phyloP scores from a whole-genome alignment of 2,888 invertebrate genomes.

The Drosophila anceps region DNA sequence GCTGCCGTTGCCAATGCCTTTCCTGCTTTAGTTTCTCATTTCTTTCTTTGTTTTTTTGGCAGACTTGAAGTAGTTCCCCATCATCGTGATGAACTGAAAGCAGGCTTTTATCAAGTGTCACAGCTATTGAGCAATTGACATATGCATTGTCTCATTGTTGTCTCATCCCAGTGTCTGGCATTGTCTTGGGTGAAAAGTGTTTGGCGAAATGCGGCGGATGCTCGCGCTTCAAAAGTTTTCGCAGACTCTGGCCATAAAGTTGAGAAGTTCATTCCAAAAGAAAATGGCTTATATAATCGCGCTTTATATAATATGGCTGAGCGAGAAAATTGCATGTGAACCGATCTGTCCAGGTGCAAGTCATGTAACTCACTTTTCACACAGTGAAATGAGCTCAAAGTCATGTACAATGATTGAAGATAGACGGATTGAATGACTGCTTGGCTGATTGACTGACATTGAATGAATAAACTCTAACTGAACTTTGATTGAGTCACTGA shows the following conservation, averaged over 20 bases:
- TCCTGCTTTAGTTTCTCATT: constrained; percentile 5
- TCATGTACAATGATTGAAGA: background rate
- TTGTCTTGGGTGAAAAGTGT: constrained; percentile 13
- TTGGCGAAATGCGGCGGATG: constrained; percentile 3
- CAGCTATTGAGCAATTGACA: constrained; percentile 36
- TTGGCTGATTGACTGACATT: background rate
- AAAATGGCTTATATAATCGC: constrained; percentile 6
- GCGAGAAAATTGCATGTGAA: background rate
- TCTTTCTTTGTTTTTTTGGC: background rate
- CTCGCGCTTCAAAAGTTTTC: constrained; percentile 1
- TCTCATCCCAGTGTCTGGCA: background rate
- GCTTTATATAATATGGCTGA: background rate
- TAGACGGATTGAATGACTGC: background rate
- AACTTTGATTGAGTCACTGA: background rate
- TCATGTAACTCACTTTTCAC: background rate
- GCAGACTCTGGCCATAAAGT: constrained; percentile 1
- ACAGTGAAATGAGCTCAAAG: background rate
- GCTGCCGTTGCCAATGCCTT: background rate
- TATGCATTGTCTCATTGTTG: constrained; percentile 28
- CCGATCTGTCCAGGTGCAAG: background rate
- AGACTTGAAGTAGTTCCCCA: constrained; percentile 16
- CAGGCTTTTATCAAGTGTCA: constrained; percentile 18
- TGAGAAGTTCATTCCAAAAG: constrained; percentile 9
- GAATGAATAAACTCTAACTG: background rate
- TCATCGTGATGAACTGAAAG: constrained; percentile 17